Percentiles rank a stretch among this genome's conserved stretches.
Conservation (phyloP, 1,140 invertebrate species). For the Listronotus bonariensis region DNA sequence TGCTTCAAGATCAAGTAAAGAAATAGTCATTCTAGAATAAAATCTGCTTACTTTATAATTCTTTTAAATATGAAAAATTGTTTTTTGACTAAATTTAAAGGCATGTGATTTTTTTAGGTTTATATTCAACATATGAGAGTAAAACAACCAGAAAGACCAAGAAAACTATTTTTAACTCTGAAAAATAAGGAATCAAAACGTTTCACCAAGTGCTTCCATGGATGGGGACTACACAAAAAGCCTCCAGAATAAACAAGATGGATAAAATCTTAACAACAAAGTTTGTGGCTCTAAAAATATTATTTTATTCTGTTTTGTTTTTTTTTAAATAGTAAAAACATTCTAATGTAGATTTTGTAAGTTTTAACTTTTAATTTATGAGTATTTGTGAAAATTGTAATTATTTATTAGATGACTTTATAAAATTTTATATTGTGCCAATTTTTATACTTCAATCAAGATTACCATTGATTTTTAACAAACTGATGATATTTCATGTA, state of each 20-base stretch:
- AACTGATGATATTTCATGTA: too few relatives aligned
- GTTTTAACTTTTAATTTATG: constrained; percentile 2
- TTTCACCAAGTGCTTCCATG: constrained; percentile 99
- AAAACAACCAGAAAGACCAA: constrained; percentile 88
- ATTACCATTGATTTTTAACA: too few relatives aligned
- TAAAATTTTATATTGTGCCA: constrained; percentile 1
- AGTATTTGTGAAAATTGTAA: constrained; percentile 9
- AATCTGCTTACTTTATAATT: too few relatives aligned
- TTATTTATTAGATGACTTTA: constrained; percentile 17
- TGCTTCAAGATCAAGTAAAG: too few relatives aligned
- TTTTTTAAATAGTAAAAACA: not conserved
- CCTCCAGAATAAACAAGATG: constrained; percentile 62
- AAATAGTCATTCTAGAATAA: too few relatives aligned
- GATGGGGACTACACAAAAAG: constrained; percentile 83
- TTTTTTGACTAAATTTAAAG: not conserved
- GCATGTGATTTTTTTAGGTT: constrained; percentile 65
- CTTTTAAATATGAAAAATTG: not conserved
- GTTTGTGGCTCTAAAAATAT: too few relatives aligned
- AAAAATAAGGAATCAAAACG: constrained; percentile 95
- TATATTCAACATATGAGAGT: constrained; percentile 97
- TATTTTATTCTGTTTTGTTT: not conserved
- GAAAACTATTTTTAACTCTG: constrained; percentile 94
- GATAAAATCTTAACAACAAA: too few relatives aligned
- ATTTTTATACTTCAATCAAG: too few relatives aligned
- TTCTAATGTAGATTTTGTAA: constrained; percentile 7